phyloP scores from a whole-genome alignment of 2,113 vertebrate genomes.

The Macroglossus sobrinus region DNA sequence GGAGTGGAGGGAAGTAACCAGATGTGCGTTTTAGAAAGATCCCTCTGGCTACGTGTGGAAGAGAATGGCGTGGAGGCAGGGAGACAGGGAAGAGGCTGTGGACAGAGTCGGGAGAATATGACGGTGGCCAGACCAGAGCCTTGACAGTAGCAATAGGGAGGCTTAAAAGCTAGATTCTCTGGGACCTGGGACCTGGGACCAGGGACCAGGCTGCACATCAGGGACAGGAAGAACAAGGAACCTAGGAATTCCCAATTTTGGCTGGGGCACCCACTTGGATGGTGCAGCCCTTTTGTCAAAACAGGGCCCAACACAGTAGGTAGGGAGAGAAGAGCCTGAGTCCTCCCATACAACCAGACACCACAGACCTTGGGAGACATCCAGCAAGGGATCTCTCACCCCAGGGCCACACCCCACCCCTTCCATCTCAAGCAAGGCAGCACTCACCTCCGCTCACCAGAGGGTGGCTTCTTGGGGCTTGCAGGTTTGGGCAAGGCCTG shows the following conservation, averaged over 20 bases:
- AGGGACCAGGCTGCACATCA: not conserved
- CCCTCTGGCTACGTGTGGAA: conserved; percentile 75
- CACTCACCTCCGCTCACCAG: conserved; percentile 77
- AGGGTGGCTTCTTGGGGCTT: conserved; percentile 77
- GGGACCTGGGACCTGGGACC: conserved; percentile 27
- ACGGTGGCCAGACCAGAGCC: conserved; percentile 70
- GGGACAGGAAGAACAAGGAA: conserved; percentile 31
- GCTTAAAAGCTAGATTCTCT: conserved; percentile 58
- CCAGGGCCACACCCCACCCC: conserved; percentile 45
- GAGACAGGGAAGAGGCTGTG: conserved; percentile 76
- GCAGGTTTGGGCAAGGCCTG: conserved; percentile 75
- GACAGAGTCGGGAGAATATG: conserved; percentile 75
- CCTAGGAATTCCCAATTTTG: conserved; percentile 41
- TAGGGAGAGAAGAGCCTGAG: not conserved
- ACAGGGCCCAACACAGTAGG: not conserved
- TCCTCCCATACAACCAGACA: conserved; percentile 46
- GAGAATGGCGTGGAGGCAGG: conserved; percentile 75
- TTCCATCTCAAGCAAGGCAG: not conserved
- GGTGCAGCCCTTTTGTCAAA: conserved; percentile 5
- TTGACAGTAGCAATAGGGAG: conserved; percentile 58
- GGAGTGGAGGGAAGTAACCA: conserved; percentile 75
- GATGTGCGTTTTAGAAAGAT: conserved; percentile 76
- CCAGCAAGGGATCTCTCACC: conserved; percentile 15
- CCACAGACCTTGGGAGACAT: not conserved
- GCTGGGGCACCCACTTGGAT: not conserved